phyloP scores from a whole-genome alignment of 2,888 invertebrate species.

The Caenorhabditis parvicauda region DNA sequence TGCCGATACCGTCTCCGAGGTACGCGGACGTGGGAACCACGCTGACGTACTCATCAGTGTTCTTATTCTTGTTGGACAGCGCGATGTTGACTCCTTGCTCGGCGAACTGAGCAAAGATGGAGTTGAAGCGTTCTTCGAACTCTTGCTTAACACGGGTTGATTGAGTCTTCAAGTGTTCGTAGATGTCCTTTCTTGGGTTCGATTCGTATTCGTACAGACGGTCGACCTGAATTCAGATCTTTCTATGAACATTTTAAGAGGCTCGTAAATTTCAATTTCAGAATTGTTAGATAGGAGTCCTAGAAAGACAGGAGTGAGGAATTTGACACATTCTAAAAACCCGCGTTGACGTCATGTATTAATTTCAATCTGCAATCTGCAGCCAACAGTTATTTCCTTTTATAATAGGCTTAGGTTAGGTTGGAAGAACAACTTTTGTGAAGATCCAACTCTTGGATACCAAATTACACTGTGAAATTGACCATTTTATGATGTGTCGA shows the following conservation, averaged over 20 bases:
- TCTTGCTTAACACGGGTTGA: conserved; percentile 84
- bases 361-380: too few relatives aligned
- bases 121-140: conserved; percentile 84
- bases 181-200: conserved; percentile 80
- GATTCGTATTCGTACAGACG: conserved; percentile 89
- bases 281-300: neutral
- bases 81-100: conserved; percentile 94
- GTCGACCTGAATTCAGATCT: conserved; percentile 65
- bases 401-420: too few relatives aligned
- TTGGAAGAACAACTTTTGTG: too few relatives aligned
- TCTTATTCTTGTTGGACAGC: conserved; percentile 90
- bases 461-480: too few relatives aligned
- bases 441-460: too few relatives aligned
- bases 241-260: neutral
- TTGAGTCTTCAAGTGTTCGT: conserved; percentile 85
- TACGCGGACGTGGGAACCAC: conserved; percentile 96
- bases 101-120: conserved; percentile 86
- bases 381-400: too few relatives aligned
- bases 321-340: too few relatives aligned
- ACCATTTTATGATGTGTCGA: too few relatives aligned
- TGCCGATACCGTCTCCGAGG: conserved; percentile 95
- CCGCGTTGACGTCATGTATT: too few relatives aligned
- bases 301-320: neutral
- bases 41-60: conserved; percentile 86
- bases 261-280: neutral